These are phyloP conservation scores for Enteromius thamalakanensis DNA, from an alignment of 2,797 vertebrate genomes.

Conservation along the genomic window DNA sequence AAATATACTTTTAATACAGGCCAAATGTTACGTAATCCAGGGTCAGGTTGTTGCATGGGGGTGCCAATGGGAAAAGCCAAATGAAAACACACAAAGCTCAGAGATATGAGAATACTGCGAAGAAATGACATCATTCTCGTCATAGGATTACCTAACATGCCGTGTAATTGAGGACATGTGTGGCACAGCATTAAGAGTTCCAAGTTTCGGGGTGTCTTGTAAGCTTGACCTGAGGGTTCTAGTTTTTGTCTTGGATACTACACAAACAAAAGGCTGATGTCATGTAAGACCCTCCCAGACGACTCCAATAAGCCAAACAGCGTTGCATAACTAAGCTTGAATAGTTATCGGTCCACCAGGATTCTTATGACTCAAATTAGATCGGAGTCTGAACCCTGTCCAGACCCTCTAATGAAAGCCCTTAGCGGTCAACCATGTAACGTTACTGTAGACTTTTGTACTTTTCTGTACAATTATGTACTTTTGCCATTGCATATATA, in stretches of 20 bases:
- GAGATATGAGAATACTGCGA: slow-evolving; percentile 1
- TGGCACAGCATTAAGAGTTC: slow-evolving; percentile 39
- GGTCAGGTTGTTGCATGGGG: slow-evolving; percentile 26
- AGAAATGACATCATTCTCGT: slow-evolving; percentile 68
- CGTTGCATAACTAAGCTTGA: slow-evolving; percentile 46
- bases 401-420: background rate
- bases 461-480: no score
- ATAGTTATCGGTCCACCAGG: slow-evolving; percentile 15
- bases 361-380: slow-evolving; percentile 42
- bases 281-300: slow-evolving; percentile 44
- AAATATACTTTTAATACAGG: slow-evolving; percentile 43
- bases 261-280: slow-evolving; percentile 50
- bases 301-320: slow-evolving; percentile 16
- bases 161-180: slow-evolving; percentile 75
- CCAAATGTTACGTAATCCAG: slow-evolving; percentile 44
- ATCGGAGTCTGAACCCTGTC: slow-evolving; percentile 9
- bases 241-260: slow-evolving; percentile 52
- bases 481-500: background rate
- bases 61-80: slow-evolving; percentile 19
- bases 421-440: background rate
- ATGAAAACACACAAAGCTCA: slow-evolving; percentile 40
- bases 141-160: slow-evolving; percentile 71
- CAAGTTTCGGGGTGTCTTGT: slow-evolving; percentile 37
- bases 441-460: background rate
- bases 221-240: slow-evolving; percentile 25